Evolutionary conservation across 2,797 vertebrate genomes (phyloP), one percentile per base, ranked within the genome.

Genomic region (Microhierax caerulescens): DNA sequence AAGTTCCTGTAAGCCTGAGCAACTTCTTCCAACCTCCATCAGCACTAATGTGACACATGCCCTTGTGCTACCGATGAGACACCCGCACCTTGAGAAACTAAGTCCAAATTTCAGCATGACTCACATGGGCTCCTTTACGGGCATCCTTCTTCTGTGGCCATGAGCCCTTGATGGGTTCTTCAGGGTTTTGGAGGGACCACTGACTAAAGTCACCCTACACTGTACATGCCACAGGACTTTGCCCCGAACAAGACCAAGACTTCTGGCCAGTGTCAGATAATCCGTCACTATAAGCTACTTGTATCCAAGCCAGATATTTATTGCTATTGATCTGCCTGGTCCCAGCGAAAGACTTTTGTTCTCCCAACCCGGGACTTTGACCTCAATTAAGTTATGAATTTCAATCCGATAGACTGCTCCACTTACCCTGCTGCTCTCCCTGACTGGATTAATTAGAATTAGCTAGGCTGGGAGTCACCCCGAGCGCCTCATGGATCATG

Each of bases 321-420:
- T 99, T 99, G 99, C 98, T 99, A 99, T 99, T 99, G 99, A 99
- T 99, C 99, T 98, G 97, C 98, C 98, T 99, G 99, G 98, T 99
- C 99, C 98, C 98, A 98, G 98, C 95, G 97, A 98, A 98, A 99
- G 99, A 99, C 99, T 99, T 99, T 99, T 99, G 99, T 99, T 99
- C 99, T 99, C 98, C 98, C 98, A 98, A 98, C 98, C 98, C 97
- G 94, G 98, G 99, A 99, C 99, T 99, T 98, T 99, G 99, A 99
- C 99, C 99, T 99, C 99, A 99, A 99, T 99, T 99, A 99, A 99
- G 99, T 99, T 99, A 99, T 99, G 99, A 99, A 99, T 99, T 99
- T 99, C 99, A 99, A 99, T 99, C 99, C 99, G 98, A 99, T 99
- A 99, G 99, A 99, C 99, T 99, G 98, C 98, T 99, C 98, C 98